A percentile compares a stretch with the other conserved stretches of the same genome.
These are phyloP conservation scores for Siniperca scherzeri DNA, from an alignment of 2,797 vertebrate species.

Conservation along the genomic window DNA sequence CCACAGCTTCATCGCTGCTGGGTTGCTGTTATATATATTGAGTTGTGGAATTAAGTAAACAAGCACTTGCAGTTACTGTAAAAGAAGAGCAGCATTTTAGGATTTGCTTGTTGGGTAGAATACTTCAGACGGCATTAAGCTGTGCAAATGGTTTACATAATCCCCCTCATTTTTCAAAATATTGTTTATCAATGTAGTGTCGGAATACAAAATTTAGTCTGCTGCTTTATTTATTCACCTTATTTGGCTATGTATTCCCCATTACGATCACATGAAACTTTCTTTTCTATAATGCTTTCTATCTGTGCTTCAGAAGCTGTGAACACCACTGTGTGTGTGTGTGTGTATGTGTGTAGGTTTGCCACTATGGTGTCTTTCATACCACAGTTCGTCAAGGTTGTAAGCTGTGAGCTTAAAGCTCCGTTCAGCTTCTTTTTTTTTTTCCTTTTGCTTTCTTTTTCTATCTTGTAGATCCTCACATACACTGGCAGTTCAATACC, in stretches of 20 bases:
- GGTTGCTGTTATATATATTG: neutral
- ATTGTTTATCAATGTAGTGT: constrained; percentile 13
- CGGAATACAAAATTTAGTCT: neutral
- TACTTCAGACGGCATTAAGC: constrained; percentile 51
- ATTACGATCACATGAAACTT: neutral
- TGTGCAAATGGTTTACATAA: constrained; percentile 60
- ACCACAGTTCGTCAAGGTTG: constrained; percentile 50
- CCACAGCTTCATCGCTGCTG: neutral
- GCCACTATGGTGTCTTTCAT: constrained; percentile 36
- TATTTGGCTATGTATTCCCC: neutral
- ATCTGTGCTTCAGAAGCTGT: neutral
- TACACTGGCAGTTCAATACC: constrained; percentile 5
- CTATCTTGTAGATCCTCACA: constrained; percentile 8
- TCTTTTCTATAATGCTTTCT: neutral
- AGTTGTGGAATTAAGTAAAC: constrained; percentile 23
- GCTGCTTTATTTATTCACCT: constrained; percentile 31
- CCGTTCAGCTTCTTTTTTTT: neutral
- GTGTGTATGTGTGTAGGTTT: neutral
- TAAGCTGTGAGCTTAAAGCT: constrained; percentile 11
- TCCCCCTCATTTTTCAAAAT: constrained; percentile 45
- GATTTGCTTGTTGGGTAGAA: constrained; percentile 59
- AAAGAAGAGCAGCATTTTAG: constrained; percentile 45
- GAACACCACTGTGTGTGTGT: neutral
- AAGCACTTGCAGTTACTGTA: constrained; percentile 19
- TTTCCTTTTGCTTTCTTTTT: neutral